Evolutionary conservation across 2,888 invertebrate species (phyloP), one percentile per base, ranked within the genome.

Genomic region (Cryptus viduatorius): DNA sequence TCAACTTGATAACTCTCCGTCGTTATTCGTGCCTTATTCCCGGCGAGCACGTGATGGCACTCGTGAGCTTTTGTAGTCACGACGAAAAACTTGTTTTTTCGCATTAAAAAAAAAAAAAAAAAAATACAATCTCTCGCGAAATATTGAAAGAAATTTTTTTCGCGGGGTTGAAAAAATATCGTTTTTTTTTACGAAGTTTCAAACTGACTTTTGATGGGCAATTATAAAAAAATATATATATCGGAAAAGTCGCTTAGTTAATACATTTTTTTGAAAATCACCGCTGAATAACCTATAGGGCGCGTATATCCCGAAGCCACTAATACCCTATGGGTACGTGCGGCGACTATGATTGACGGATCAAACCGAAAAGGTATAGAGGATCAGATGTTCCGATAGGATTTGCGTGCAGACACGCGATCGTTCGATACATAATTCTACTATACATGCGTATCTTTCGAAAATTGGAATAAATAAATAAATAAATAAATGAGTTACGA

Each of bases 1-100:
- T 72, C 46, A 72, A 68, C 44, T 77, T 72, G 53, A 80, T 84
- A 80, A 67, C 59, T 44, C 59, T 42, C 50, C 65, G 56, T 61
- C 71, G 65, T 76, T 79, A 46, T 37, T 14, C 64, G 53, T 75
- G 31, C n/a, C 69, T 71, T 29, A 77, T 82, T 79, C 29, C 46
- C 61, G 16, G n/a, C 29, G 29, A 53, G 68, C 61, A 72, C 48
- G 44, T 68, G 73, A 68, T 82, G 42, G 46, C 46, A 68, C 37
- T 50, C 67, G 31, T 50, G 14, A 77, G n/a, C 61, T 29, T 10
- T 73, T 61, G 29, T 61, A 4, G 61, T 5, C 61, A 4, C 61
- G 29, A 31, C 48, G n/a, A 4, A 14, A 3, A n/a, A 14, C 5
- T 24, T 59, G 0, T 24, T 24, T 12, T 24, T 24, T 24, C 10